Evolutionary conservation across 2,888 invertebrate species (phyloP), one percentile per base, ranked within the genome.

Genomic region (Brenthis daphne): DNA sequence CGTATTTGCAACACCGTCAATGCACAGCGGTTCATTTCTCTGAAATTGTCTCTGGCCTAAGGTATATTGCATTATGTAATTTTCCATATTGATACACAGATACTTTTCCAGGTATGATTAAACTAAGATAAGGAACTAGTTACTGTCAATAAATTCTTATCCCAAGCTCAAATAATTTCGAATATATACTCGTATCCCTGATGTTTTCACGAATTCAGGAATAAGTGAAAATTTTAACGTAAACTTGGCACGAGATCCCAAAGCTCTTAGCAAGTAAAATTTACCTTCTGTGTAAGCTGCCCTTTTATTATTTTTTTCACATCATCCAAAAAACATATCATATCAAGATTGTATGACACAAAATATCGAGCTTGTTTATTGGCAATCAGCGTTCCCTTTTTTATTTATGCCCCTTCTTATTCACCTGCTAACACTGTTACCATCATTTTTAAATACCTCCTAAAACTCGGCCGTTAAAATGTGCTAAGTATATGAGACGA

Each of bases 291-390:
- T 72, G 69, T 69, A 64, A 53, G 64, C 61, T 61, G 53, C 29
- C 50, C 71, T 20, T 65, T 69, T 64, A 54, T 79, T 76, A 83
- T 85, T 84, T 82, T 79, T 82, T 78, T 81, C 79, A 84, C 83
- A 82, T 84, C 83, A 85, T 84, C 85, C 13, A 63, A 63, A 33
- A 61, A 80, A 79, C 82, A 81, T 85, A 85, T 82, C 81, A 81
- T 82, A 87, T 86, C 87, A 84, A 76, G 85, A 89, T 87, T 86
- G 85, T 85, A 82, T 81, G 82, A 85, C 85, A 84, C 81, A 82
- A 85, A 85, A 83, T 85, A 85, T 83, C 80, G 80, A 82, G 83
- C 85, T 84, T 83, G 83, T 87, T 88, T 88, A 88, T 88, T 89
- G 86, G 84, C 88, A 89, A 89, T 89, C 85, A 84, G 82, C 78